Evolutionary conservation across 2,888 invertebrate genomes (phyloP).

Genomic region (Myathropa florea): DNA sequence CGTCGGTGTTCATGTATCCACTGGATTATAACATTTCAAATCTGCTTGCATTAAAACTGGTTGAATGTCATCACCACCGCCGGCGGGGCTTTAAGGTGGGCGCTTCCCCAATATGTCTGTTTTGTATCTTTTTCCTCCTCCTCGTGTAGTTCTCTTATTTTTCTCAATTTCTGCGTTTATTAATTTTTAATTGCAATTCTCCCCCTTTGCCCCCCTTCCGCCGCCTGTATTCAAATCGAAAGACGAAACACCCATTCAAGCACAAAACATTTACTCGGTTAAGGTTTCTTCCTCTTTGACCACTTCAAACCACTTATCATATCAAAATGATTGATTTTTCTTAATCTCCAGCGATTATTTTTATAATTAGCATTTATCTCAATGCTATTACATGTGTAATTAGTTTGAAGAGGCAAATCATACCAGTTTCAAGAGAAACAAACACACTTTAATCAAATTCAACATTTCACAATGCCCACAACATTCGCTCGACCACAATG

Average conservation of each 20-base stretch:
- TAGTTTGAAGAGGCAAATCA: constrained; percentile 2
- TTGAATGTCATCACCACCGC: constrained; percentile 6
- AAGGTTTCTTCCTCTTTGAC: constrained; percentile 28
- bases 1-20: neutral
- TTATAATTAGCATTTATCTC: constrained; percentile 45
- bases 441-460: neutral
- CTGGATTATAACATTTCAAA: constrained; percentile 44
- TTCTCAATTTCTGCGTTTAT: constrained; percentile 57
- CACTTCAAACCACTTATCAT: constrained; percentile 61
- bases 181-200: constrained; percentile 63
- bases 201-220: neutral
- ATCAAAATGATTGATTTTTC: constrained; percentile 56
- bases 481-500: neutral
- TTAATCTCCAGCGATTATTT: constrained; percentile 42
- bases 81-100: constrained; percentile 46
- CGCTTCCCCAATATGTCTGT: constrained; percentile 54
- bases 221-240: constrained; percentile 8
- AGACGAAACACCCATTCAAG: constrained; percentile 28
- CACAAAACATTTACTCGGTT: constrained; percentile 6
- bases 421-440: neutral
- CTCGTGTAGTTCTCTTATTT: constrained; percentile 18
- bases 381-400: constrained; percentile 44
- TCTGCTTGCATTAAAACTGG: constrained; percentile 29
- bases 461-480: neutral
- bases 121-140: constrained; percentile 50